A percentile compares a stretch with the other conserved stretches of the same genome.
These are phyloP conservation scores for Phymorhynchus buccinoides DNA, from an alignment of 1,140 invertebrate species.

Conservation along the genomic window DNA sequence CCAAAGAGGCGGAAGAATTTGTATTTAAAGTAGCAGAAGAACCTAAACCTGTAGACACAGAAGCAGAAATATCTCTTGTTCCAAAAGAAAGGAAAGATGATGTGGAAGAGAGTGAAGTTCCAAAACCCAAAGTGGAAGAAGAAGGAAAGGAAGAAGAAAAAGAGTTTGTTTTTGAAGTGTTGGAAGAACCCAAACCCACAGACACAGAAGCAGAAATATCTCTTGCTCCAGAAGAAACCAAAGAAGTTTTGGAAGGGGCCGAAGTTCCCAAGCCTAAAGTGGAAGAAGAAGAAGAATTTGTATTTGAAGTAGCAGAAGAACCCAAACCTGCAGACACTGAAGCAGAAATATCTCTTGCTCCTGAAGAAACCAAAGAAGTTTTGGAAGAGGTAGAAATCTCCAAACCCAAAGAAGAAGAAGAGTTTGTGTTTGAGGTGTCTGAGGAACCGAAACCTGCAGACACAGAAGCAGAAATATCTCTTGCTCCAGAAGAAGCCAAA, in stretches of 20 bases:
- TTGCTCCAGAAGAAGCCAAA: not conserved
- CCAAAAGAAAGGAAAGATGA: not conserved
- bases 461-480: constrained; percentile 23
- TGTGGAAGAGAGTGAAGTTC: not conserved
- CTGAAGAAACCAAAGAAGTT: constrained; percentile 36
- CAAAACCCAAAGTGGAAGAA: not conserved
- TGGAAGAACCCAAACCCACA: constrained; percentile 42
- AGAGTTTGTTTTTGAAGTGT: constrained; percentile 35
- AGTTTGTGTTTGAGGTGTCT: constrained; percentile 44
- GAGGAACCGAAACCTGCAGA: constrained; percentile 34
- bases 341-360: constrained; percentile 20
- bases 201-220: constrained; percentile 37
- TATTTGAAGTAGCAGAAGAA: not conserved
- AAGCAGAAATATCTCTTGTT: constrained; percentile 33
- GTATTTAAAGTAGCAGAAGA: constrained; percentile 28
- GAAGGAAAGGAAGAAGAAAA: constrained; percentile 31
- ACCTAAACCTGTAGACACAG: constrained; percentile 41
- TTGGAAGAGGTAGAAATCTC: constrained; percentile 46
- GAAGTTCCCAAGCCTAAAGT: constrained; percentile 30
- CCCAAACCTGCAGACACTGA: constrained; percentile 42
- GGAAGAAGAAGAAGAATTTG: constrained; percentile 50
- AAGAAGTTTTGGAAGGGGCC: constrained; percentile 22
- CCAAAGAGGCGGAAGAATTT: constrained; percentile 44
- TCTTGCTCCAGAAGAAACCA: constrained; percentile 21
- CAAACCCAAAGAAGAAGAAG: constrained; percentile 33